A percentile compares a stretch with the other conserved stretches of the same genome.
Evolutionary conservation across 2,888 invertebrate species (phyloP).

Genomic region (Ormyrus rosae): DNA sequence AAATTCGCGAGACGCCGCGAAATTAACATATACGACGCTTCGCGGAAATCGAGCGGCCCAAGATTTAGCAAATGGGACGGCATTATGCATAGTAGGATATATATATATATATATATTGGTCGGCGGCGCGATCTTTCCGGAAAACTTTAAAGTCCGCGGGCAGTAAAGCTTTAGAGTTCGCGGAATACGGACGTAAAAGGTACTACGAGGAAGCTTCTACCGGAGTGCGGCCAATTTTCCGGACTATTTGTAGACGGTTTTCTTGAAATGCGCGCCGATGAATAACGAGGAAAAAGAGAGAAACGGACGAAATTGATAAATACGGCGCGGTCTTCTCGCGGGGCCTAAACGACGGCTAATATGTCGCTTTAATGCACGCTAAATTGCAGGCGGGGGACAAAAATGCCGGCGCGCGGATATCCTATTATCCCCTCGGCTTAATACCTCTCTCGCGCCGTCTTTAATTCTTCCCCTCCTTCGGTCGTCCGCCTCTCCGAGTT

Average conservation of each 20-base stretch:
- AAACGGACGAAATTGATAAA: slow-evolving; percentile 41
- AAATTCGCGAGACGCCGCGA: background rate
- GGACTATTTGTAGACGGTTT: background rate
- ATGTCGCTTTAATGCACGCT: too few relatives aligned
- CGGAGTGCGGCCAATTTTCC: slow-evolving; percentile 8
- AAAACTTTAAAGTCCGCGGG: too few relatives aligned
- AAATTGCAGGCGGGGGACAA: too few relatives aligned
- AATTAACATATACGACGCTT: background rate
- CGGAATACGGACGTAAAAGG: background rate
- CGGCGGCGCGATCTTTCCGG: background rate
- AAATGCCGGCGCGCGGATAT: background rate
- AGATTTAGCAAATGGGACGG: background rate
- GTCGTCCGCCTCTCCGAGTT: too few relatives aligned
- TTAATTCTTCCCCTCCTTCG: background rate
- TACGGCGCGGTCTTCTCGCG: slow-evolving; percentile 42
- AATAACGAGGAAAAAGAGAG: background rate
- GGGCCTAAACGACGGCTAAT: slow-evolving; percentile 21
- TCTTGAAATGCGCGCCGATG: background rate
- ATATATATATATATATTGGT: too few relatives aligned
- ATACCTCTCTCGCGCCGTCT: background rate
- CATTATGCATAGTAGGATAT: background rate
- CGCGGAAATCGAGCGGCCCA: background rate
- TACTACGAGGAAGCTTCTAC: background rate
- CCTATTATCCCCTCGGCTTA: slow-evolving; percentile 46
- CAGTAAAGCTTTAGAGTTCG: slow-evolving; percentile 21